Base-by-base conservation (phyloP, 2,888 invertebrate genomes). In the Zaprionus bogoriensis region DNA sequence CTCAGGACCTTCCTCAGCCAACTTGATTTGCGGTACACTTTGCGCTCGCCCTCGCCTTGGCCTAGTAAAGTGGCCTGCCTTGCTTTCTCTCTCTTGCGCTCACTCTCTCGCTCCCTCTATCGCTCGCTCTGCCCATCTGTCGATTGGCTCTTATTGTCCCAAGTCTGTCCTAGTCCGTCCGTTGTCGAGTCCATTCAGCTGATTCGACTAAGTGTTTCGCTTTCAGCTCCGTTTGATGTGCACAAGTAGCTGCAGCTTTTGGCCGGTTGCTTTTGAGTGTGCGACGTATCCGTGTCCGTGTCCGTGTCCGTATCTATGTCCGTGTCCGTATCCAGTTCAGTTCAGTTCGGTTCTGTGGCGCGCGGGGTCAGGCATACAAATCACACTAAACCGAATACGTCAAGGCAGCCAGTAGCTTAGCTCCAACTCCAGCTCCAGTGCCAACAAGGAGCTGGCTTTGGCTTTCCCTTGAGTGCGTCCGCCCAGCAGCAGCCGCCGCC, bases 381-480 rank as follows among this genome's bases (percentile, higher is more conserved):
- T 79, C 79, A 80, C 84, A 73, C 79, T 77, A 77, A 82, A 65
- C 83, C 83, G 62, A 79, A 83, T 79, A 77, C 80, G 77, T 79
- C 77, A 83, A 80, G 77, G 65, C 69, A 60, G 58, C n/a, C 64
- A 67, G 47, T 62, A 73, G 77, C 62, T 72, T 60, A 68, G 51
- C 54, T 57, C 36, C 65, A 59, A 19, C 46, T 60, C 30, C 48
- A 57, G 28, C 39, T 50, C 52, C 52, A 51, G 45, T 12, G 27
- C 52, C 44, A 41, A 52, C 32, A 32, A 59, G 51, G 20, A 62
- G 54, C 51, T 47, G 41, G 71, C 75, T 65, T 64, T 68, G 74
- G 73, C 78, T 80, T 83, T 76, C 74, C 75, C 73, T 84, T 81
- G 81, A 80, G 84, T 80, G 67, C 67, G 48, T 46, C 59, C 64